phyloP scores from a whole-genome alignment of 2,113 vertebrate genomes.

The Gymnorhina tibicen region DNA sequence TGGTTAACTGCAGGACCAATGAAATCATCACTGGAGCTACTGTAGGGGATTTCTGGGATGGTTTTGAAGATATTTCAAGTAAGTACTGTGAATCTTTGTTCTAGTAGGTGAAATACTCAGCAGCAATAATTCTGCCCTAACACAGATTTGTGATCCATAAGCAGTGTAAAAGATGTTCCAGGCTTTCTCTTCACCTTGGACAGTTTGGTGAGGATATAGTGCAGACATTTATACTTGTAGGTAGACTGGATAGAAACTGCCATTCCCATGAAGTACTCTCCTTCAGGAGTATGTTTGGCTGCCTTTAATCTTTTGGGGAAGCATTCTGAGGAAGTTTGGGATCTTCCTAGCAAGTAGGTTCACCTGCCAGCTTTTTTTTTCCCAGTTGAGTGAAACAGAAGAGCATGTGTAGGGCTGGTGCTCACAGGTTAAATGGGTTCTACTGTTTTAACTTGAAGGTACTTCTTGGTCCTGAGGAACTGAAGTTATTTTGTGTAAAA shows the following conservation, averaged over 20 bases:
- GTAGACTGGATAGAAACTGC: neutral
- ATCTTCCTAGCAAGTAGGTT: neutral
- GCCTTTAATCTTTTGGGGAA: neutral
- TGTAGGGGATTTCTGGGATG: constrained; percentile 82
- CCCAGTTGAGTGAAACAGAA: neutral
- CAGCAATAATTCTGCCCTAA: neutral
- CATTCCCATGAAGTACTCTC: neutral
- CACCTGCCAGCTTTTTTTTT: neutral
- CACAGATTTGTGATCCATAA: neutral
- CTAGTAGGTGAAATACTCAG: neutral
- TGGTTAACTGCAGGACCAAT: constrained; percentile 81
- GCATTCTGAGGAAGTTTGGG: neutral
- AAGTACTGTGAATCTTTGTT: neutral
- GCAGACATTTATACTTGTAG: fast-evolving
- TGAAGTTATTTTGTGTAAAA: neutral
- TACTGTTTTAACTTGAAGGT: neutral
- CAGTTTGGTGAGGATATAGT: neutral
- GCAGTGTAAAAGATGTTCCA: neutral
- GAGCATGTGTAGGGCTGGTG: neutral
- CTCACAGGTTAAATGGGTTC: neutral
- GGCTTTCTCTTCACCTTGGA: neutral
- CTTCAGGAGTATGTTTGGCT: neutral
- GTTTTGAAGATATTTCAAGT: constrained; percentile 82
- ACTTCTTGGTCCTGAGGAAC: neutral
- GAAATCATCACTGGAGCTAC: constrained; percentile 81